phyloP scores from a whole-genome alignment of 1,140 invertebrate genomes.

The Cydia fagiglandana region DNA sequence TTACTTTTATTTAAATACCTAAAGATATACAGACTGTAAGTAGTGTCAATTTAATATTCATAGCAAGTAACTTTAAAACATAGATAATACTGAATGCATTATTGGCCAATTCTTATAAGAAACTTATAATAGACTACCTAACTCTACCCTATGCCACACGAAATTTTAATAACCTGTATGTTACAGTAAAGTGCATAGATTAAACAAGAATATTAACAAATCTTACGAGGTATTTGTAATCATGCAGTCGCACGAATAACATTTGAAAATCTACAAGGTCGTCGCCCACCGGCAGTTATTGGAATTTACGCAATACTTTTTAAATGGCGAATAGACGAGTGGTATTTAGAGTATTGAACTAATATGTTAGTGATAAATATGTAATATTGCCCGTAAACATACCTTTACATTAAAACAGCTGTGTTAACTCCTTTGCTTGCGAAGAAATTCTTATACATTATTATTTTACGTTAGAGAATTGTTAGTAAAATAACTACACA shows the following conservation, averaged over 20 bases:
- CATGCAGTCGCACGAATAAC: neutral
- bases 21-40: neutral
- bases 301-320: neutral
- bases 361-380: neutral
- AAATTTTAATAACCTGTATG: neutral
- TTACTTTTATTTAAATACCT: too few relatives aligned
- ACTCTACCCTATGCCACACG: neutral
- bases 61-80: too few relatives aligned
- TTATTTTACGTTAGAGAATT: constrained; percentile 50
- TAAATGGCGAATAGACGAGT: neutral
- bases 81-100: too few relatives aligned
- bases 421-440: constrained; percentile 40
- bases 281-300: constrained; percentile 2
- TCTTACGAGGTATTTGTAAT: neutral
- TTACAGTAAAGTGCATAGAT: neutral
- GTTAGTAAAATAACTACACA: constrained; percentile 11
- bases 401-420: constrained; percentile 71
- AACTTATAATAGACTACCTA: neutral
- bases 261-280: constrained; percentile 23
- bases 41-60: neutral
- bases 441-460: constrained; percentile 39
- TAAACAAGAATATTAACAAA: neutral
- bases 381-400: constrained; percentile 29
- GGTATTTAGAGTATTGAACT: constrained; percentile 27
- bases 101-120: neutral